Conservation (phyloP, 1,140 invertebrate genomes). For the Phenacoccus solenopsis region DNA sequence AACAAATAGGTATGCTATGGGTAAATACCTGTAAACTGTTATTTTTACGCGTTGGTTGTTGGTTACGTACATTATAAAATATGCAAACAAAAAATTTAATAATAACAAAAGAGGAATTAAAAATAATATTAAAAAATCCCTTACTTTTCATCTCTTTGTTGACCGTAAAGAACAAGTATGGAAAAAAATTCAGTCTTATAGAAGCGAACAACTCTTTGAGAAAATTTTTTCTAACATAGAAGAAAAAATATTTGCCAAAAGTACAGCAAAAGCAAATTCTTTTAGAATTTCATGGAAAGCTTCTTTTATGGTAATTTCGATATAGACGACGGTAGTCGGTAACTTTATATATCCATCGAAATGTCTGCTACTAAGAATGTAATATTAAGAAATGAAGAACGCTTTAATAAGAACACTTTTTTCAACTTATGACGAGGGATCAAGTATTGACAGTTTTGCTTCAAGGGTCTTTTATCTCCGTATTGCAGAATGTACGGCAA, state of each 20-base stretch:
- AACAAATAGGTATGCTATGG: too few species aligned
- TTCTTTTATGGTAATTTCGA: neutral
- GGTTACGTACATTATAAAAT: too few species aligned
- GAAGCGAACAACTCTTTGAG: too few species aligned
- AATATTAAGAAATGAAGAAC: conserved; percentile 3
- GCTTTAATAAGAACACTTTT: conserved; percentile 3
- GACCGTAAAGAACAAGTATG: too few species aligned
- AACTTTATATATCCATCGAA: neutral
- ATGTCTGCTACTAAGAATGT: neutral
- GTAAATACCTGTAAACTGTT: too few species aligned
- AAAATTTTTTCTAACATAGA: too few species aligned
- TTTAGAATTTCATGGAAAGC: neutral
- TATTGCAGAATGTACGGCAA: neutral
- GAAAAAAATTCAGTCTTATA: too few species aligned
- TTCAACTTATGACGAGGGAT: conserved; percentile 1
- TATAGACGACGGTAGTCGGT: too few species aligned
- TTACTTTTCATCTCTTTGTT: neutral
- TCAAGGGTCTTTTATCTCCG: neutral
- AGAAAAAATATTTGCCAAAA: too few species aligned
- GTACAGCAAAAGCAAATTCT: neutral
- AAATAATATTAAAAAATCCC: neutral
- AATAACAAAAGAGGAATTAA: neutral
- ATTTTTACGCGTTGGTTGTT: neutral
- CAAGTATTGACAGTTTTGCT: conserved; percentile 1
- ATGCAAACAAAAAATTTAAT: neutral